Conservation (phyloP, 1,140 invertebrate species). For the Elymnias hypermnestra region DNA sequence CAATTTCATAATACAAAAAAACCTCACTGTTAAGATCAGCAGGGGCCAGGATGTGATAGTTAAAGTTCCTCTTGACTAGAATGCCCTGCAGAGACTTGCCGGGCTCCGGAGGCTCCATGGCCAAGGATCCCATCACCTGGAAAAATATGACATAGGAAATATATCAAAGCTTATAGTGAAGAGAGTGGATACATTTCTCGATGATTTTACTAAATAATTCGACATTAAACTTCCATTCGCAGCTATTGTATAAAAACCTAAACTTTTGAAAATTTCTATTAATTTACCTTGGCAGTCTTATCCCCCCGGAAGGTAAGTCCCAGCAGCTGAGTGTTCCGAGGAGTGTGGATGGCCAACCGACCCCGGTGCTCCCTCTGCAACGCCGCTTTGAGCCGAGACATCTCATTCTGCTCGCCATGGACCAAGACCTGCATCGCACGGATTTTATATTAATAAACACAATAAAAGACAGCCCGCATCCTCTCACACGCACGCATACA, state of each 20-base stretch:
- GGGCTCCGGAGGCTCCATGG: conserved; percentile 87
- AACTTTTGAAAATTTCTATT: too few species aligned
- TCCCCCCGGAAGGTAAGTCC: conserved; percentile 97
- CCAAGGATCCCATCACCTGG: conserved; percentile 92
- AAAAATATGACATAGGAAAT: neutral
- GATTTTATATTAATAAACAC: neutral
- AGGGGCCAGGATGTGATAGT: conserved; percentile 96
- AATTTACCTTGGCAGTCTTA: conserved; percentile 95
- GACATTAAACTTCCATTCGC: too few species aligned
- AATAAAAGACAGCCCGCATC: neutral
- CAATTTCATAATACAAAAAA: too few species aligned
- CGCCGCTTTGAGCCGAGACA: conserved; percentile 96
- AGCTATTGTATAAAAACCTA: too few species aligned
- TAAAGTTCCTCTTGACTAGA: conserved; percentile 98
- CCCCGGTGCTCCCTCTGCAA: conserved; percentile 95
- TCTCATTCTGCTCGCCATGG: conserved; percentile 99
- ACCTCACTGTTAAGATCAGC: conserved; percentile 92
- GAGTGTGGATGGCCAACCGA: conserved; percentile 96
- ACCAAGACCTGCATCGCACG: conserved; percentile 85
- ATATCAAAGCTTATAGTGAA: neutral
- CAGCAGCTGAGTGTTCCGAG: conserved; percentile 95
- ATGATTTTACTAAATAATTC: too few species aligned
- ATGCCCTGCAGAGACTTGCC: conserved; percentile 92
- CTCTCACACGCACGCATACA: neutral
- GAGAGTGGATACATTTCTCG: too few species aligned